Conservation (phyloP, 2,888 invertebrate genomes). For the Pristionchus japonicus region DNA sequence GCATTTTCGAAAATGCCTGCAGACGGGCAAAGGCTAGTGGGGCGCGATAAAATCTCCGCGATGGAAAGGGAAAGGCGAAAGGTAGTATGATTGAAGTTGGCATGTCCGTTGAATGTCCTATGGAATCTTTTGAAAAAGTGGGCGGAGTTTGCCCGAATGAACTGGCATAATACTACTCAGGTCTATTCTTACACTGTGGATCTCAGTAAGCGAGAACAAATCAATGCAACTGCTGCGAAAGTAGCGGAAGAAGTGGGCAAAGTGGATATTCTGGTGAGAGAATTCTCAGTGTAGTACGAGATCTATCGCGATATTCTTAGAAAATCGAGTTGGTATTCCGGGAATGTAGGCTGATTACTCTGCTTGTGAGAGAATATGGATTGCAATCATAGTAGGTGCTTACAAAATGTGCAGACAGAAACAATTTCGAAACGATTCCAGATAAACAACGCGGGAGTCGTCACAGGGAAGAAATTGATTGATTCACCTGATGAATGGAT, state of each 20-base stretch:
- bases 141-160: not conserved
- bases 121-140: no score
- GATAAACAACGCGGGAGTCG: conserved; percentile 93
- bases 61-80: no score
- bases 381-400: no score
- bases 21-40: no score
- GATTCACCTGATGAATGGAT: conserved; percentile 89
- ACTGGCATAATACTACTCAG: conserved; percentile 46
- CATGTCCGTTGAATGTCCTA: no score
- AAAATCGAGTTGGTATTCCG: not conserved
- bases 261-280: conserved; percentile 73
- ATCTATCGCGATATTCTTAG: not conserved
- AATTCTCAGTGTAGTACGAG: not conserved
- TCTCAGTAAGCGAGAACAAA: conserved; percentile 85
- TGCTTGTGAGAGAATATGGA: not conserved
- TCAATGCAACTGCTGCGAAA: conserved; percentile 80
- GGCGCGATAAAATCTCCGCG: no score
- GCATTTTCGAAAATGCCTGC: no score
- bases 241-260: conserved; percentile 83
- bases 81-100: no score
- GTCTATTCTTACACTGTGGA: conserved; percentile 88
- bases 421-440: no score
- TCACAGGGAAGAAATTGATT: conserved; percentile 84
- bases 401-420: no score
- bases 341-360: not conserved